Evolutionary conservation across 2,113 vertebrate genomes (phyloP), one percentile per base, ranked within the genome.

Genomic region (Forbesichthys agassizii): DNA sequence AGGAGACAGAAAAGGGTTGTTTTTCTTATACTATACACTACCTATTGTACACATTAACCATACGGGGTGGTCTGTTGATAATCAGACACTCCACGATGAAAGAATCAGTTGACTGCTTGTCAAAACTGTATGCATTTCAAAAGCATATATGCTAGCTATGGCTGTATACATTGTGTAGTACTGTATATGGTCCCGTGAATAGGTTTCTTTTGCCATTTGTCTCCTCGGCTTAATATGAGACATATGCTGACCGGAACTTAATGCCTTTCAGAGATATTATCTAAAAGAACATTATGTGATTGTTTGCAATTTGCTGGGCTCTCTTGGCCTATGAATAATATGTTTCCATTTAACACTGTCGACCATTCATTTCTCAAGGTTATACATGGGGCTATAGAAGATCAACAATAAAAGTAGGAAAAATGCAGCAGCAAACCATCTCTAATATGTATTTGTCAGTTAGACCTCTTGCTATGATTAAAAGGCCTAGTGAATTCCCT

Each of bases 361-460:
- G 74, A 74, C 81, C 75, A 11, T 74, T 81, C 77, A 87, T 91
- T 91, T 86, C 84, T 89, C 87, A 89, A 90, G 83, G 88, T 88
- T 91, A 89, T 88, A 82, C 88, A 87, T 85, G 83, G 73, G 63
- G 75, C 84, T 88, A 83, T 77, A 84, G 83, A 84, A 71, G 86
- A 87, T 84, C 82, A 88, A 90, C 87, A 89, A 86, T 83, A 85
- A 79, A 83, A 86, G 83, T 78, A 82, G 79, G 68, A 74, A 76
- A 79, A 84, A 90, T 86, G 82, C 83, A 72, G 73, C 75, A 75
- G 75, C 74, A 75, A 88, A 87, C 77, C 83, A 65, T 84, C 66
- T 80, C 83, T 87, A 90, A 87, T 89, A 88, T 88, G 84, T 89
- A 88, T 91, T 89, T 91, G 88, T 92, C 90, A 89, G 74, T 87